Conservation (phyloP, 2,797 vertebrate genomes). For the Fistularia commersonii region DNA sequence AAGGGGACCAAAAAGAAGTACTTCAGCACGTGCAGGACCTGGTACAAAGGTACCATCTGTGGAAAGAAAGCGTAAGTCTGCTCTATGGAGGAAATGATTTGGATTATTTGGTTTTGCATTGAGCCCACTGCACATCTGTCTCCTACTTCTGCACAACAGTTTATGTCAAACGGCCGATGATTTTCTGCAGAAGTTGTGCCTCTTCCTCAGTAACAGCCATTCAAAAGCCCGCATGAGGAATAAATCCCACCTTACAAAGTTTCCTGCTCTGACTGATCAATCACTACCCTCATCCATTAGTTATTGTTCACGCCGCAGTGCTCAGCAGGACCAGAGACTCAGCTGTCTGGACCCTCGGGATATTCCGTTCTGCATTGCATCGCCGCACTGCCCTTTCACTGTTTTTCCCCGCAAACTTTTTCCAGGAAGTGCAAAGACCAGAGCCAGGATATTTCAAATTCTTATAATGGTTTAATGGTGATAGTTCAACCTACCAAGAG, state of each 20-base stretch:
- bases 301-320: not conserved
- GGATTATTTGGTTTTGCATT: not conserved
- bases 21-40: constrained; percentile 96
- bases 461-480: too few relatives aligned
- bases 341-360: not conserved
- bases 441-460: too few relatives aligned
- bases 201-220: too few relatives aligned
- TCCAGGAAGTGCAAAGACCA: not conserved
- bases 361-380: not conserved
- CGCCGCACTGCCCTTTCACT: not conserved
- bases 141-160: too few relatives aligned
- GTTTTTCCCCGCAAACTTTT: not conserved
- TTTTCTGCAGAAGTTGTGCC: too few relatives aligned
- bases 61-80: constrained; percentile 93
- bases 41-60: constrained; percentile 93
- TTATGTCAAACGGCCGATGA: too few relatives aligned
- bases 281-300: not conserved
- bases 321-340: not conserved
- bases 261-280: too few relatives aligned
- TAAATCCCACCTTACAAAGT: too few relatives aligned
- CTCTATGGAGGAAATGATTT: not conserved
- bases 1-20: constrained; percentile 92
- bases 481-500: too few relatives aligned
- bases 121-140: too few relatives aligned
- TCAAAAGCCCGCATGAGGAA: too few relatives aligned